Conservation (phyloP, 1,140 invertebrate species). For the Caenorhabditis elegans region WBcel235 BX284603.4:9099001-9099500, state of each 20-base stretch:
- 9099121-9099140: background rate
- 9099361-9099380: background rate
- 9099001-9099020: background rate
- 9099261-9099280: background rate
- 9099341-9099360: background rate
- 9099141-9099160: background rate
- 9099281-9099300: background rate
- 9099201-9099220: background rate
- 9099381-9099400: background rate
- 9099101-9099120: background rate
- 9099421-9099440: background rate
- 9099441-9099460: background rate
- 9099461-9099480: background rate
- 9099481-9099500: background rate
- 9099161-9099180: background rate
- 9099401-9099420: background rate
- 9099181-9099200: background rate
- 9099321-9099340: background rate
- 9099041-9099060: constrained; percentile 38
- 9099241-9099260: background rate
- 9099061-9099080: constrained; percentile 13
- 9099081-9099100: background rate
- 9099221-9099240: background rate
- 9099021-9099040: background rate
- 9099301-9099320: background rate